Evolutionary conservation across 2,113 vertebrate species (phyloP).

Genomic region (Dipodomys stephensi): DNA sequence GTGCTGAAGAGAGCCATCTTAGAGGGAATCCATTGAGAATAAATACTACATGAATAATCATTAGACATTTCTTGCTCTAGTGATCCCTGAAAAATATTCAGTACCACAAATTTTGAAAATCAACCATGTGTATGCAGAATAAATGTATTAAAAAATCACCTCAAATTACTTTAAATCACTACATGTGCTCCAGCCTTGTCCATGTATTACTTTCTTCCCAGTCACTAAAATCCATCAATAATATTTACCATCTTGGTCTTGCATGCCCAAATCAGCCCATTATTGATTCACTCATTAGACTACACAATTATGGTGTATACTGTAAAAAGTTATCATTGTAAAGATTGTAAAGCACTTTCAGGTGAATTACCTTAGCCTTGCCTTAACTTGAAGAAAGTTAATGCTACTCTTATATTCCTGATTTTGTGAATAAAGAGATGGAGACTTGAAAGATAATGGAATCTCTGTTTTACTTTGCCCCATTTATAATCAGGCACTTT

Average conservation of each 20-base stretch:
- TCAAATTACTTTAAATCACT: slow-evolving; percentile 9
- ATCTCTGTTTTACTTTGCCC: neutral
- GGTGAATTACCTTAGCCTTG: neutral
- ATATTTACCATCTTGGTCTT: neutral
- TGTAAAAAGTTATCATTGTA: neutral
- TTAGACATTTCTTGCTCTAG: neutral
- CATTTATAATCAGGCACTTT: neutral
- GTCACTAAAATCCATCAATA: neutral
- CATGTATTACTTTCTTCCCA: neutral
- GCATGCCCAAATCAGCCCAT: neutral
- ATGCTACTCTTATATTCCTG: neutral
- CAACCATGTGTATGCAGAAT: neutral
- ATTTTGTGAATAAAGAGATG: neutral
- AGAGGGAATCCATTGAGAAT: neutral
- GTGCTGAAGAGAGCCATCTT: neutral
- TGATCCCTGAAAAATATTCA: neutral
- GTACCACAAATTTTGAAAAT: neutral
- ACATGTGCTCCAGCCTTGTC: neutral
- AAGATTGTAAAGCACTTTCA: neutral
- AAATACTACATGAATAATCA: neutral
- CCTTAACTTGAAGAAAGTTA: neutral
- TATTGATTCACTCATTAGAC: neutral
- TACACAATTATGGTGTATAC: neutral
- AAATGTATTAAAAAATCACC: neutral
- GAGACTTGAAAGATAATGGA: neutral